Evolutionary conservation across 2,888 invertebrate genomes (phyloP), one percentile per base, ranked within the genome.

Genomic region (Congeria kusceri): DNA sequence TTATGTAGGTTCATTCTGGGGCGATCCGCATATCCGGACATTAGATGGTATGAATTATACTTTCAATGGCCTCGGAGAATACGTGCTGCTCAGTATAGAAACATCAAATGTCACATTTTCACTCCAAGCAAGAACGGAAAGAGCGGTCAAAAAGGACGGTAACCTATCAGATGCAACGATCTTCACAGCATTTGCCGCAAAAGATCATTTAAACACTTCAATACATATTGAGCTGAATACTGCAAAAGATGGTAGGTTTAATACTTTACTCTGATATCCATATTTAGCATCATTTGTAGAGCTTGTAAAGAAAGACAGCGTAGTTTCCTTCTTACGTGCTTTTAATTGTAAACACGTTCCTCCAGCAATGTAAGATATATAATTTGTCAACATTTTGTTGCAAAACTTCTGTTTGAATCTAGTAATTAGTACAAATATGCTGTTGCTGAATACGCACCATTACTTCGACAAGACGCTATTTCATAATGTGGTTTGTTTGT

Each of bases 1-100:
- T n/a, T n/a, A n/a, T 39, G 39, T 15, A 73, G 73, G 73, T 27
- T 53, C 59, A 27, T 61, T 44, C 49, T 73, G 73, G 73, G 73
- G 73, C 4, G 73, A 73, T 39, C 73, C 73, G 3, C 73, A 73
- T 44, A 53, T 73, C 20, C 29, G 25, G 20, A 73, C 73, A 11
- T 25, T 73, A n/a, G 73, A 73, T 25, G 44, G 39, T 5, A 27
- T 58, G 23, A 28, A 61, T 7, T 73, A 61, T 23, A 73, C 73
- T 18, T 73, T 61, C 49, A 73, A 73, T 29, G 73, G 73, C 3
- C 66, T 73, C 1, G 73, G 73, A 11, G 73, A 73, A 53, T 73
- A 61, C 32, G 29, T 53, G 13, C 44, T 73, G 5, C 56, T 73
- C 3, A 23, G 61, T 23, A 39, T 62, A 15, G 62, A 59, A 4